phyloP scores from a whole-genome alignment of 2,113 vertebrate genomes.

The Amazona guildingii region DNA sequence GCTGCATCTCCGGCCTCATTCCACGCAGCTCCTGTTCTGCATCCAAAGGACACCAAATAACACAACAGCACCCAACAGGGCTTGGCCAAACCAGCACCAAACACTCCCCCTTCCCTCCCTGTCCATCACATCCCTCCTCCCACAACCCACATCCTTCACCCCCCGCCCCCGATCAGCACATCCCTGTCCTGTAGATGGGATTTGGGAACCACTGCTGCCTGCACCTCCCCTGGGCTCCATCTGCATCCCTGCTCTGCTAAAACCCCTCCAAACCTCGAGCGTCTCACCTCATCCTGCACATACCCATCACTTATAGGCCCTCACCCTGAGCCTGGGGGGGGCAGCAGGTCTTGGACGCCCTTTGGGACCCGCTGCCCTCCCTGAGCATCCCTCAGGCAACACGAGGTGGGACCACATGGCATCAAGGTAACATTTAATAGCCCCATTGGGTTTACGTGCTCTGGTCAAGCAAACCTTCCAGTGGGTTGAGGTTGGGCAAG shows the following conservation, averaged over 20 bases:
- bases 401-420: not conserved
- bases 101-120: not conserved
- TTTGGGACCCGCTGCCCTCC: accelerated
- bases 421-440: slow-evolving; percentile 47
- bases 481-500: not conserved
- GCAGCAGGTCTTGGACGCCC: not conserved
- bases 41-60: not conserved
- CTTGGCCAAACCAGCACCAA: not conserved
- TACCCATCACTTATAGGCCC: not conserved
- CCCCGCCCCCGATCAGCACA: not conserved
- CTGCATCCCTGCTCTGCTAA: not conserved
- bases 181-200: accelerated
- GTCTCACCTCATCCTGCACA: not conserved
- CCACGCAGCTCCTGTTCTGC: not conserved
- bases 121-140: not conserved
- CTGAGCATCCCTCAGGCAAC: not conserved
- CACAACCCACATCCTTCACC: not conserved
- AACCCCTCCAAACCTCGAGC: not conserved
- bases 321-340: not conserved
- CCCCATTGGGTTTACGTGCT: not conserved
- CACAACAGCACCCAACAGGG: accelerated
- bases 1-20: not conserved
- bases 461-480: not conserved
- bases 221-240: not conserved
- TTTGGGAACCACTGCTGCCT: not conserved